Base-by-base conservation (phyloP, 2,113 vertebrate genomes). In the Brachirus orientalis region DNA sequence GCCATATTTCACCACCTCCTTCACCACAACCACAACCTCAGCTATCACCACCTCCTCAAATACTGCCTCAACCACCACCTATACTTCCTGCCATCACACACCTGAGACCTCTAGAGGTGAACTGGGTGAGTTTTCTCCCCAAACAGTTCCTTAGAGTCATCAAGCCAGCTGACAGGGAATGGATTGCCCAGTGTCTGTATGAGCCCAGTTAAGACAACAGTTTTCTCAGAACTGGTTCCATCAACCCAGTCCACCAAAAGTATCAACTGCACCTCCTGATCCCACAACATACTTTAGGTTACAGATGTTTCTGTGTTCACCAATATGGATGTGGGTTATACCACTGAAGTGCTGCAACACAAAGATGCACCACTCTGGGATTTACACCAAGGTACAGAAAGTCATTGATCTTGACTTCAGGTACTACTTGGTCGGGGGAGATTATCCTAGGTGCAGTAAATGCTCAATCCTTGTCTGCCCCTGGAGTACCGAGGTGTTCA, bases 391-490 rank as follows among this genome's bases (percentile, higher is more conserved):
- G 7, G 54, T 40, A 0, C 1, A 16, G 2, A 16, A 38, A 4
- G 3, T 37, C 1, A 57, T 40, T 3, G 14, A 38, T 8, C 1
- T 13, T 3, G 54, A 57, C n/a, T 17, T 7, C 8, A 16, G 10
- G 1, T 57, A 16, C 6, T 28, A 50, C 5, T 19, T 50, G 14
- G 14, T 43, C 0, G 48, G 62, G 0, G 38, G 48, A 4, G 62
- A 58, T 6, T 53, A 53, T 10, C 48, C 20, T 0, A 9, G 38
- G 0, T 65, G 50, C 38, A 73, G 52, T 2, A 45, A 54, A 17
- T 65, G 45, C 19, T 37, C 6, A 17, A 3, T 43, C 3, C 52
- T 59, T 2, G 69, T 72, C 17, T 63, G 69, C 18, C 69, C 59
- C 1, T 72, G 69, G 59, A 72, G 60, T 10, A 0, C 0, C 0